Evolutionary conservation across 2,888 invertebrate genomes (phyloP), one percentile per base, ranked within the genome.

Genomic region (Piscicola geometra): DNA sequence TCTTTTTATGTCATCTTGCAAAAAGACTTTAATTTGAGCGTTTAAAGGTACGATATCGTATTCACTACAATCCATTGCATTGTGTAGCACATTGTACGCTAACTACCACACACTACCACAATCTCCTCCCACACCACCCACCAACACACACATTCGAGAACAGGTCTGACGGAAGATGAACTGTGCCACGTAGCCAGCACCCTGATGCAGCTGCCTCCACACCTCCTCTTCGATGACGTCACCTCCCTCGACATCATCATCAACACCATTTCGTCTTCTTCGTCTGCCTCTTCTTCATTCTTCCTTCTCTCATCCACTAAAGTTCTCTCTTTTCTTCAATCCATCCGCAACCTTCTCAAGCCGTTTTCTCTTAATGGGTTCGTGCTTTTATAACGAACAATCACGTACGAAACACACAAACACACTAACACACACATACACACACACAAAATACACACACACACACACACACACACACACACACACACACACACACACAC

Each of bases 81-180:
- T n/a, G n/a, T n/a, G n/a, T n/a, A n/a, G n/a, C n/a, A n/a, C n/a
- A n/a, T n/a, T n/a, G n/a, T n/a, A n/a, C n/a, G n/a, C n/a, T n/a
- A n/a, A n/a, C n/a, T n/a, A n/a, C n/a, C n/a, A n/a, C n/a, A n/a
- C n/a, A n/a, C n/a, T n/a, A n/a, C n/a, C n/a, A n/a, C n/a, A n/a
- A n/a, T n/a, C n/a, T n/a, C n/a, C n/a, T n/a, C n/a, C n/a, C n/a
- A n/a, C n/a, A n/a, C n/a, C n/a, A n/a, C n/a, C n/a, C n/a, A n/a
- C n/a, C n/a, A n/a, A n/a, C n/a, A n/a, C n/a, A n/a, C n/a, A 30
- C 32, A 32, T 50, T 75, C 71, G 28, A 2, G 76, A 75, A 0
- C 77, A 83, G 83, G 83, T 35, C 76, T 84, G 60, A 78, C 79
- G 68, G 81, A 81, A 36, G 80, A 79, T 56, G 83, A 83, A 71